These are phyloP conservation scores for Phymanthus crucifer DNA, from an alignment of 92 coral and sea anemone species.

Conservation along the genomic window DNA sequence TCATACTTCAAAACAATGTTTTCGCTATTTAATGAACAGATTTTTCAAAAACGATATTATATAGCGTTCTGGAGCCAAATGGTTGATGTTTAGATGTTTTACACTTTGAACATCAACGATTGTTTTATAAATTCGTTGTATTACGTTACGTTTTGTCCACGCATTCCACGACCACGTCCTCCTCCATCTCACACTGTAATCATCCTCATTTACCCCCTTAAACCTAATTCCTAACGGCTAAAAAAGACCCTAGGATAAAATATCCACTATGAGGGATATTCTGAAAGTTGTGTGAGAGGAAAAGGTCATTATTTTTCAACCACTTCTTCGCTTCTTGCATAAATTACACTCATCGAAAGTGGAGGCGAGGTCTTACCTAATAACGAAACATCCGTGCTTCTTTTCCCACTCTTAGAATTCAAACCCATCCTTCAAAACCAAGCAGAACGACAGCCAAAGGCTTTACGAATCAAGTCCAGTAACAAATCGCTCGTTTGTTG, in stretches of 20 bases:
- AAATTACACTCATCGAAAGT: conserved; percentile 73
- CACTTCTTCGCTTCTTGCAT: conserved; percentile 50
- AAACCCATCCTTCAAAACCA: conserved; percentile 77
- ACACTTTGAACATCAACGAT: background rate
- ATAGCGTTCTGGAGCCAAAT: background rate
- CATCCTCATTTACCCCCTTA: background rate
- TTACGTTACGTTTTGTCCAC: conserved; percentile 37
- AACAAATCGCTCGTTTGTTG: conserved; percentile 31
- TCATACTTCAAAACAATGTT: background rate
- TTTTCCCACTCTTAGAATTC: conserved; percentile 73
- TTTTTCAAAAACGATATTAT: background rate
- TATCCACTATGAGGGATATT: background rate
- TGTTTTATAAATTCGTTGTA: conserved; percentile 12
- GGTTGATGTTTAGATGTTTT: background rate
- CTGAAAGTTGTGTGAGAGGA: background rate
- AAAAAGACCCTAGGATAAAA: background rate
- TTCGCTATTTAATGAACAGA: background rate
- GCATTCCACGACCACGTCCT: conserved; percentile 17
- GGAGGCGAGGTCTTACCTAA: conserved; percentile 88
- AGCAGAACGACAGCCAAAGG: conserved; percentile 40
- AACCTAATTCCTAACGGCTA: background rate
- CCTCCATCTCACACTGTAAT: conserved; percentile 31
- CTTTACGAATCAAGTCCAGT: conserved; percentile 35
- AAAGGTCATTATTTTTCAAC: background rate
- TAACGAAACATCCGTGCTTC: conserved; percentile 65